A percentile compares a stretch with the other conserved stretches of the same genome.
Conservation (phyloP, 2,888 invertebrate species). For the Drosophila mimica region DNA sequence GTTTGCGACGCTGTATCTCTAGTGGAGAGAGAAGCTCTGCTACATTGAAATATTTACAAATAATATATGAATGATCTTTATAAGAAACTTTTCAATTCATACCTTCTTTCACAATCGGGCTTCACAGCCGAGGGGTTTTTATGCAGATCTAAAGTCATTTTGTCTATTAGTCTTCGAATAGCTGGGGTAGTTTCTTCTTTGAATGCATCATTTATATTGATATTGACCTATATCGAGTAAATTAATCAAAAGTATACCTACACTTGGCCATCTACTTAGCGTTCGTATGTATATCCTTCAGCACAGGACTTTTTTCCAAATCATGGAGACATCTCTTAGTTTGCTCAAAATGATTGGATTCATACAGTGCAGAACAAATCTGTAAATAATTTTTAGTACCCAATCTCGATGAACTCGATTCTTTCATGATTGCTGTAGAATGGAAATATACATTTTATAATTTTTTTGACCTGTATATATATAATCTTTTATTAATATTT, state of each 20-base stretch:
- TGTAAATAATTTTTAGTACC: constrained; percentile 69
- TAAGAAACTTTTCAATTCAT: background rate
- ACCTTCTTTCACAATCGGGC: constrained; percentile 79
- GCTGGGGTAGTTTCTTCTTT: constrained; percentile 64
- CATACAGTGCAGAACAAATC: constrained; percentile 77
- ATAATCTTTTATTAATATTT: background rate
- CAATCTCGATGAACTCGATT: background rate
- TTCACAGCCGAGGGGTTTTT: constrained; percentile 59
- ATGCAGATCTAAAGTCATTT: constrained; percentile 39
- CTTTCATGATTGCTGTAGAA: constrained; percentile 33
- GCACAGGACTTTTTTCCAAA: constrained; percentile 65
- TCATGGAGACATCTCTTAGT: constrained; percentile 68
- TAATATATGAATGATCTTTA: background rate
- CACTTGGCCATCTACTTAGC: constrained; percentile 49
- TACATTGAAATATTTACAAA: background rate
- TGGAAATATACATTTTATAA: background rate
- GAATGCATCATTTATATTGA: constrained; percentile 73
- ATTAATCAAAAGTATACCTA: background rate
- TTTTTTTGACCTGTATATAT: no score
- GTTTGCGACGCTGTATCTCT: constrained; percentile 75
- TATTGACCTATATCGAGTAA: constrained; percentile 59
- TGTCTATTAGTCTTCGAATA: constrained; percentile 62
- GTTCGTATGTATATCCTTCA: constrained; percentile 65
- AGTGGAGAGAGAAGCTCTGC: constrained; percentile 72
- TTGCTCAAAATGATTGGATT: constrained; percentile 80